Conservation (phyloP, 2,113 vertebrate species). For the Nerophis ophidion region DNA sequence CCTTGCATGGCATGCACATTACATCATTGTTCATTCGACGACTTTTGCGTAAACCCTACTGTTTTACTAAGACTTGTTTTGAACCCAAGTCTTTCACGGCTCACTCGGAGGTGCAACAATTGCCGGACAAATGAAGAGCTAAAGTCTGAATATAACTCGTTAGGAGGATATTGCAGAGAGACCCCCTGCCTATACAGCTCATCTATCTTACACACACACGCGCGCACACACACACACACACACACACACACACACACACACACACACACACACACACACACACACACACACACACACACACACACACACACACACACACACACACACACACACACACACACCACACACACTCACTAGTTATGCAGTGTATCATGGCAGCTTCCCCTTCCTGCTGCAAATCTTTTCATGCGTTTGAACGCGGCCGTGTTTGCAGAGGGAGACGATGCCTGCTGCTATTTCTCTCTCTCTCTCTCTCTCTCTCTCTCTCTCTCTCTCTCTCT, state of each 20-base stretch:
- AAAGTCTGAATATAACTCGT: background rate
- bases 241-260: constrained; percentile 2
- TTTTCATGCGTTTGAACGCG: constrained; percentile 35
- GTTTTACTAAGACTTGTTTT: too few relatives aligned
- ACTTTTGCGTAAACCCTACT: too few relatives aligned
- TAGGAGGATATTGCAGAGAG: background rate
- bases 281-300: constrained; percentile 3
- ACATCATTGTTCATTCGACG: too few relatives aligned
- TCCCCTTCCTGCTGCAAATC: constrained; percentile 33
- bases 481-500: background rate
- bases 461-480: constrained; percentile 2
- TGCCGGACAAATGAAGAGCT: background rate
- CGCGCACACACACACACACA: constrained; percentile 4
- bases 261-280: constrained; percentile 4
- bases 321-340: constrained; percentile 3
- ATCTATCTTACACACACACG: constrained; percentile 1
- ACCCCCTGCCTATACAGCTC: constrained; percentile 1
- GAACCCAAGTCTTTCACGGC: too few relatives aligned
- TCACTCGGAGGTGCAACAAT: too few relatives aligned
- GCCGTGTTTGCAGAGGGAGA: constrained; percentile 17
- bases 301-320: constrained; percentile 6
- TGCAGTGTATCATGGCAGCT: constrained; percentile 61
- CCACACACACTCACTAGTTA: constrained; percentile 29
- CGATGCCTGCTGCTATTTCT: constrained; percentile 13
- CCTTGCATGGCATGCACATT: too few relatives aligned